These are phyloP conservation scores for Notiomystis cincta DNA, from an alignment of 2,113 vertebrate genomes.

Conservation along the genomic window DNA sequence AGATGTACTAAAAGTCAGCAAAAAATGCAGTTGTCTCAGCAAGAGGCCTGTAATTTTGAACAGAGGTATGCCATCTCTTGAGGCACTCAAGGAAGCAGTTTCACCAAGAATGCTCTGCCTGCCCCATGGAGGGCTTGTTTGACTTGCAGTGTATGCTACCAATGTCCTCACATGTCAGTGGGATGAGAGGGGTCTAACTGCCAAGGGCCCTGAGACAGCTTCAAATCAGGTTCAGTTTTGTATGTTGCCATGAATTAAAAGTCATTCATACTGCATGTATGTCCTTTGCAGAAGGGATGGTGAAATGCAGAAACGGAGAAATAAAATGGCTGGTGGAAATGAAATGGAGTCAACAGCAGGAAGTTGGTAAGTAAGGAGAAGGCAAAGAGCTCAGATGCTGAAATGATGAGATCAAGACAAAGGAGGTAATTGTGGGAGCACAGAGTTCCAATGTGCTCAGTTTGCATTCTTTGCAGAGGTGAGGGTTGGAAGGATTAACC, in stretches of 20 bases:
- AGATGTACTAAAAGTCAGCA: not conserved
- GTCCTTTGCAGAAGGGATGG: not conserved
- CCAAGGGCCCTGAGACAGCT: not conserved
- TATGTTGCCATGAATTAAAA: not conserved
- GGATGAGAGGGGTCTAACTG: not conserved
- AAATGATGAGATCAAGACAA: not conserved
- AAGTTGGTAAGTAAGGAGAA: not conserved
- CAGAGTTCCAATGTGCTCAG: not conserved
- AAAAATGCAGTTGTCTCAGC: not conserved
- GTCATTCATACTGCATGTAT: not conserved
- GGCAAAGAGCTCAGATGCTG: not conserved
- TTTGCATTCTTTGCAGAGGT: not conserved
- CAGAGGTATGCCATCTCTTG: not conserved
- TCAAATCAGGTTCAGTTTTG: not conserved
- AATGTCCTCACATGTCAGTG: not conserved
- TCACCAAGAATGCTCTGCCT: not conserved
- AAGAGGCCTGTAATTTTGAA: not conserved
- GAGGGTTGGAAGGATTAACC: not conserved
- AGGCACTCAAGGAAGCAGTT: not conserved
- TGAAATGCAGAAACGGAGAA: not conserved
- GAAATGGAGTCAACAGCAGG: not conserved
- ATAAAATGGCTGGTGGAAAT: not conserved
- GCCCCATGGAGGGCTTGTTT: not conserved
- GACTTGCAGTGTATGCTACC: not conserved
- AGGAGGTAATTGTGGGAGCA: not conserved